A percentile compares a stretch with the other conserved stretches of the same genome.
Evolutionary conservation across 2,113 vertebrate genomes (phyloP).

Genomic region (Chloropsis hardwickii): DNA sequence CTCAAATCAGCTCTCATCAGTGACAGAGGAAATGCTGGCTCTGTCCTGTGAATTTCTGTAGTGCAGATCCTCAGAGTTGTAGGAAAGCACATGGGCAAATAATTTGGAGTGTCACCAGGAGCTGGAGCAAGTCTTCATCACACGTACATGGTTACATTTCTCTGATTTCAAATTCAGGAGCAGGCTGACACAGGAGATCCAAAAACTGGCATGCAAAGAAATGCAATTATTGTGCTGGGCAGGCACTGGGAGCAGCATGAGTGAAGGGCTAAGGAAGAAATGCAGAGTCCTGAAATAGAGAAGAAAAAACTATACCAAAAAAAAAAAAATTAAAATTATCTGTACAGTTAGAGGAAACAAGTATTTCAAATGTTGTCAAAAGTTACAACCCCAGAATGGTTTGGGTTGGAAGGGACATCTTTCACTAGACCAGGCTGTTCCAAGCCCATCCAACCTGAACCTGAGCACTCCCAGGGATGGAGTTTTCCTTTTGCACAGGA

Average conservation of each 20-base stretch:
- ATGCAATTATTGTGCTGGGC: not conserved
- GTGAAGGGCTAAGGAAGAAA: no score
- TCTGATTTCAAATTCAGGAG: not conserved
- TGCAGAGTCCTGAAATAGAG: not conserved
- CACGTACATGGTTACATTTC: fast-evolving
- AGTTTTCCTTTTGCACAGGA: not conserved
- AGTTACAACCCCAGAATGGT: not conserved
- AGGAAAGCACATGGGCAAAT: not conserved
- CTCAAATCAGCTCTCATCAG: not conserved
- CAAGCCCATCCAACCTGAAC: not conserved
- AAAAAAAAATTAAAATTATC: fast-evolving
- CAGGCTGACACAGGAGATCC: not conserved
- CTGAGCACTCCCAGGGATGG: not conserved
- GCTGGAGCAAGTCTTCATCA: not conserved
- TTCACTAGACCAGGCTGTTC: not conserved
- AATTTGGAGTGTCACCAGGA: not conserved
- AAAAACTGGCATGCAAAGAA: not conserved
- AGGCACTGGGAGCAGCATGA: not conserved
- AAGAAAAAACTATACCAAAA: not conserved
- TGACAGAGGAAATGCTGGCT: not conserved
- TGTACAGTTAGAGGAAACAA: not conserved
- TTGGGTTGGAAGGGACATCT: not conserved
- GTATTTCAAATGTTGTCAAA: not conserved
- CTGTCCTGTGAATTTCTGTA: not conserved
- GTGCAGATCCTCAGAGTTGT: not conserved